Base-by-base conservation (phyloP, 2,113 vertebrate genomes). In the Lates calcarifer region DNA sequence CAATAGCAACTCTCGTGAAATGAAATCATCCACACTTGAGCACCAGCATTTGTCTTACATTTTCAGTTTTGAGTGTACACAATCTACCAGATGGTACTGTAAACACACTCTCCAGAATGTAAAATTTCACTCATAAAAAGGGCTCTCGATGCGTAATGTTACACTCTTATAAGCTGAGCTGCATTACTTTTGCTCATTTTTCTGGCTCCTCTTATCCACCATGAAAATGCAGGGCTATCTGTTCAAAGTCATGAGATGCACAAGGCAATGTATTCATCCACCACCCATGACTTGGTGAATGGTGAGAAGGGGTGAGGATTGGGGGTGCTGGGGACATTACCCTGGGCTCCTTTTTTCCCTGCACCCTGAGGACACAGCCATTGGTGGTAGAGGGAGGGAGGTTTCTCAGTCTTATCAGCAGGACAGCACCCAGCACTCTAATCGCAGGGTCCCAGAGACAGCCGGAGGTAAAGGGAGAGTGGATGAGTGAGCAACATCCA, bases 351-450 rank as follows among this genome's bases (percentile, higher is more conserved):
- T 77, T 81, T 66, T 28, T 68, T 81, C 66, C 67, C 78, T 56
- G 65, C 70, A 53, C 91, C 90, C 86, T 33, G 84, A 88, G 92
- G 94, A 94, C 88, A 87, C 75, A 74, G 79, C 56, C 69, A 68
- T 35, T 58, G 88, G 74, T 79, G 84, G 74, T 39, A 7, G 77
- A 75, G 85, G 79, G 77, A 82, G 62, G 75, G 20, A 15, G 73
- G 93, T 92, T 94, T 94, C 94, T 95, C 94, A 83, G 77, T 89
- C 93, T 95, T 96, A 94, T 96, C 93, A 93, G 95, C 94, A 94
- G 95, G 96, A 94, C 93, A 93, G 94, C 94, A 88, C 86, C 83
- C 91, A 94, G 95, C 90, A 83, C 87, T 94, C 95, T 96, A 94
- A 96, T 97, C 96, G 93, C 95, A 83, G 77, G 88, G 53, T 79